Evolutionary conservation across 1,140 invertebrate genomes (phyloP), one percentile per base, ranked within the genome.

Genomic region (Mesaphorura yosii): DNA sequence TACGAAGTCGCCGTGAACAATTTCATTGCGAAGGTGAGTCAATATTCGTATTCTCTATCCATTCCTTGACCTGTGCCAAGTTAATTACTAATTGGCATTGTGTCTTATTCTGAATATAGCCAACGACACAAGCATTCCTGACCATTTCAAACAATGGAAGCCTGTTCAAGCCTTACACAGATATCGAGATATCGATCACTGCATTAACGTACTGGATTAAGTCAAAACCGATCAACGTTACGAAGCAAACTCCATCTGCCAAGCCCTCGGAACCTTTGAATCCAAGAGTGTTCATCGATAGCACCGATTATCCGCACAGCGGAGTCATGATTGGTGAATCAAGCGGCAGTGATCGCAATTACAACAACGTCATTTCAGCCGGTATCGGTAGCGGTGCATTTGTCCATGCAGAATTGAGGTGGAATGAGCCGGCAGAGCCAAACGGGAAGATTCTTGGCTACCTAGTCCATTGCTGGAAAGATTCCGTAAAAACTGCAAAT

Each of bases 151-250:
- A 72, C n/a, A 70, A 68, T 58, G 69, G 70, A 0, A 69, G 72
- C 63, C 62, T 67, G 17, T 71, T 85, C 46, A 63, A 75, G 6
- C 82, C 86, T 0, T 86, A 82, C 66, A 78, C 80, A 1, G 65
- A 70, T 7, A 62, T 90, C 6, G 77, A 78, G 29, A 74, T 89
- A 3, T 78, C 77, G 1, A 74, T 93, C 1, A 78, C 82, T 46
- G 81, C 87, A 0, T 83, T 82, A 58, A 89, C 88, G 0, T 83
- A 82, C 59, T 93, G 88, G 88, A 82, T 83, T 27, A 76, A 80
- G 6, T 81, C 85, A 0, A 67, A 72, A 7, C 72, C 75, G 23
- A 77, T 80, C 0, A 53, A 63, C 1, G 54, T 59, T 1, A 57
- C 45, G 5, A 7, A 68, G 1, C 46, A 64, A 20, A 66, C 68